Conservation (phyloP, 2,888 invertebrate species). For the Drosophila aldrichi region DNA sequence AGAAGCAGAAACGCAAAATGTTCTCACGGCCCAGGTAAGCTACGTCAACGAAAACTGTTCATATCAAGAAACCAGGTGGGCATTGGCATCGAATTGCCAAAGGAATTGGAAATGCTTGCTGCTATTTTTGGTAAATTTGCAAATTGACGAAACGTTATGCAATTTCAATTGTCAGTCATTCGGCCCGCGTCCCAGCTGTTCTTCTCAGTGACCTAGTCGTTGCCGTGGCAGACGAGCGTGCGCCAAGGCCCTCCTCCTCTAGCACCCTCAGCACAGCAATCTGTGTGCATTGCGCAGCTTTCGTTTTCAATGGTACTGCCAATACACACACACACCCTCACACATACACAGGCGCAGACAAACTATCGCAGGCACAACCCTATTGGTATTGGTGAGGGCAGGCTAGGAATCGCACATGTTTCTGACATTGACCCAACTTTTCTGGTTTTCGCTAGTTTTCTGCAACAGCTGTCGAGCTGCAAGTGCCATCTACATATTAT, state of each 20-base stretch:
- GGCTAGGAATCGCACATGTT: slow-evolving; percentile 53
- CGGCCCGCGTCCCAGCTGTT: slow-evolving; percentile 63
- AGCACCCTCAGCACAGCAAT: not conserved
- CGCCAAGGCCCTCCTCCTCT: slow-evolving; percentile 43
- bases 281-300: slow-evolving; percentile 58
- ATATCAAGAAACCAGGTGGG: slow-evolving; percentile 2
- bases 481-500: slow-evolving; percentile 3
- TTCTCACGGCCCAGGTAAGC: slow-evolving; percentile 83
- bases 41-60: slow-evolving; percentile 2
- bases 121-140: slow-evolving; percentile 36
- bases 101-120: slow-evolving; percentile 36
- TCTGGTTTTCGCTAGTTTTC: slow-evolving; percentile 29
- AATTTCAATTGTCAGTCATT: slow-evolving; percentile 34
- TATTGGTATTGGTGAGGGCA: slow-evolving; percentile 24
- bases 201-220: slow-evolving; percentile 69
- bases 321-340: slow-evolving; percentile 18
- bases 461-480: slow-evolving; percentile 43
- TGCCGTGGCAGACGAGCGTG: slow-evolving; percentile 56
- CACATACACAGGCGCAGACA: slow-evolving; percentile 8
- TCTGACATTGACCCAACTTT: slow-evolving; percentile 71
- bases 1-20: slow-evolving; percentile 61
- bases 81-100: slow-evolving; percentile 33
- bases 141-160: slow-evolving; percentile 56
- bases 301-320: slow-evolving; percentile 59
- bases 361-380: slow-evolving; percentile 11